phyloP scores from a whole-genome alignment of 1,140 invertebrate species.

The honey bee (Apis mellifera) region DNA sequence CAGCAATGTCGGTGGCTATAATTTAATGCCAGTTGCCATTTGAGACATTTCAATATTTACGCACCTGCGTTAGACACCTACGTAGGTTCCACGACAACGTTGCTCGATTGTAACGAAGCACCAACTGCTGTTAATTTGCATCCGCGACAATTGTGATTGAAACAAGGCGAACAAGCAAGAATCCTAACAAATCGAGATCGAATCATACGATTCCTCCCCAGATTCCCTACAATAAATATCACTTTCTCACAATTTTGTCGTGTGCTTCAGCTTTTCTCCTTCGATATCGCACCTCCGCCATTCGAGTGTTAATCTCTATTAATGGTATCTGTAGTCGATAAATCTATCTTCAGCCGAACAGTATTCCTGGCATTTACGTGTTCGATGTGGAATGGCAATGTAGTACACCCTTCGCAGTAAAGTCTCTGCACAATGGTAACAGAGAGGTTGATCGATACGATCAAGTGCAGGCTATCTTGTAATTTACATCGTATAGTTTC shows the following conservation, averaged over 20 bases:
- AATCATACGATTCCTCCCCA: no score
- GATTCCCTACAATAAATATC: no score
- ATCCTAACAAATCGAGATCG: no score
- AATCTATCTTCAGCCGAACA: not conserved
- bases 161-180: not conserved
- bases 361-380: not conserved
- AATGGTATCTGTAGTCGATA: no score
- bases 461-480: not conserved
- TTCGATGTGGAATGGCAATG: not conserved
- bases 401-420: not conserved
- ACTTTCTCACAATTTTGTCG: no score
- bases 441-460: not conserved
- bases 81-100: not conserved
- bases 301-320: no score
- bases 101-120: not conserved
- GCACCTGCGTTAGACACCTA: not conserved
- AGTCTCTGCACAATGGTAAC: not conserved
- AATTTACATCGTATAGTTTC: not conserved
- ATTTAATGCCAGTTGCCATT: not conserved
- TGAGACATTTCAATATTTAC: conserved; percentile 9
- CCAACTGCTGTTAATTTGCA: not conserved
- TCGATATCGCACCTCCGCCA: no score
- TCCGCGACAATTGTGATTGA: not conserved
- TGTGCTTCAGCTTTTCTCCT: no score
- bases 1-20: not conserved